Evolutionary conservation across 2,797 vertebrate species (phyloP).

Genomic region (Arnoldichthys spilopterus): DNA sequence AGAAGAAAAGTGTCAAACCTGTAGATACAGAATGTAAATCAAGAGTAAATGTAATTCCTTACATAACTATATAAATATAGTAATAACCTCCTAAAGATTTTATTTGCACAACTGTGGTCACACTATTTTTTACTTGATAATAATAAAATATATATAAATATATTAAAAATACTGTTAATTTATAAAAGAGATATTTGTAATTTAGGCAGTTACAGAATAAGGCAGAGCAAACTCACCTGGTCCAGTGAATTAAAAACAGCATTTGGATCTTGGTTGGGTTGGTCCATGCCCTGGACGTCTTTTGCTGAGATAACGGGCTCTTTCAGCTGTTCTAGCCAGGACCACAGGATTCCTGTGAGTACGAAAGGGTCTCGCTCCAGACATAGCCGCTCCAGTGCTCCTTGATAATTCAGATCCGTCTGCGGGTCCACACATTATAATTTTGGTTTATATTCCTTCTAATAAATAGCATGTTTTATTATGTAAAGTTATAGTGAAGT

Average conservation of each 20-base stretch:
- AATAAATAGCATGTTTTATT: neutral
- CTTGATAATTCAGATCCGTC: conserved; percentile 90
- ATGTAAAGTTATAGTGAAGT: too few species aligned
- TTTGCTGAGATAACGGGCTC: conserved; percentile 85
- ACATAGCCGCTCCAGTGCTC: conserved; percentile 92
- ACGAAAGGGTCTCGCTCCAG: conserved; percentile 91
- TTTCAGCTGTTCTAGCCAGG: conserved; percentile 95
- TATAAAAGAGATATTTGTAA: neutral
- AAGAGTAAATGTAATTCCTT: too few species aligned
- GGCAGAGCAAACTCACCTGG: conserved; percentile 74
- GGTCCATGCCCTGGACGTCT: conserved; percentile 77
- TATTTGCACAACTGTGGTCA: neutral
- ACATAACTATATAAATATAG: too few species aligned
- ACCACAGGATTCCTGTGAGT: conserved; percentile 92
- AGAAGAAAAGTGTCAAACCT: too few species aligned
- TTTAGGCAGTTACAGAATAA: neutral
- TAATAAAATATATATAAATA: too few species aligned
- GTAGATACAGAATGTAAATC: too few species aligned
- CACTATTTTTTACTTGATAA: neutral
- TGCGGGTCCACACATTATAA: conserved; percentile 64
- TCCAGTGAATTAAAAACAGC: conserved; percentile 80
- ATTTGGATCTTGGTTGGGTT: conserved; percentile 69
- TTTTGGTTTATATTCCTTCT: neutral
- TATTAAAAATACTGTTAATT: too few species aligned
- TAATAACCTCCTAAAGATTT: neutral